Evolutionary conservation across 2,113 vertebrate species (phyloP), one percentile per base, ranked within the genome.

Genomic region (Anhinga rufa): DNA sequence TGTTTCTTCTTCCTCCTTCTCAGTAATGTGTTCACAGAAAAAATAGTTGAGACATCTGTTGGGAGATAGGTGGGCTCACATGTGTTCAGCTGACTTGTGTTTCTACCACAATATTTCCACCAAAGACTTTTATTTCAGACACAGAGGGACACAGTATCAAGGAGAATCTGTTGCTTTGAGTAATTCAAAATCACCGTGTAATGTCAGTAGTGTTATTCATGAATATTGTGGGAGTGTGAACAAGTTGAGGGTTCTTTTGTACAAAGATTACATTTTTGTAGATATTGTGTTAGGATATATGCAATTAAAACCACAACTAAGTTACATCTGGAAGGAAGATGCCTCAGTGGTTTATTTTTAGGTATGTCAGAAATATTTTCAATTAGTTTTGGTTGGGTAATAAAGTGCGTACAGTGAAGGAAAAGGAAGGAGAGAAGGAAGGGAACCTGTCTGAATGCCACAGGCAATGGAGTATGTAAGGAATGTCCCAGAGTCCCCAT

Each of bases 311-410:
- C 90, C 66, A 90, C 86, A 91, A 90, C 60, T 88, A 72, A 96
- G n/a, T 88, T 88, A 49, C 55, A 74, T 88, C 58, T 93, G 69
- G 91, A 96, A 97, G 93, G 71, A 96, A 86, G 90, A 90, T 93
- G 84, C 91, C 82, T 87, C 82, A 62, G 46, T 95, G 32, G 61
- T 95, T 94, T 88, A 90, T 92, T 97, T 95, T 91, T 78, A 89
- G 70, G 48, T 75, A 71, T 92, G 58, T 74, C 31, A 13, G 74
- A 96, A 97, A 16, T 90, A 68, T 79, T 96, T 97, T 91, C 66
- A 85, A 5, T 66, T 93, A 5, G 3, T 97, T 97, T 82, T 61
- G 4, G 70, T 86, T 96, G 61, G 65, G 57, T 91, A 90, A 62
- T 82, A 84, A 85, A 72, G 54, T 77, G 29, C 25, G 14, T 93